Conservation (phyloP, 92 coral and sea anemone species). For the Epizoanthus illoricatus region DNA sequence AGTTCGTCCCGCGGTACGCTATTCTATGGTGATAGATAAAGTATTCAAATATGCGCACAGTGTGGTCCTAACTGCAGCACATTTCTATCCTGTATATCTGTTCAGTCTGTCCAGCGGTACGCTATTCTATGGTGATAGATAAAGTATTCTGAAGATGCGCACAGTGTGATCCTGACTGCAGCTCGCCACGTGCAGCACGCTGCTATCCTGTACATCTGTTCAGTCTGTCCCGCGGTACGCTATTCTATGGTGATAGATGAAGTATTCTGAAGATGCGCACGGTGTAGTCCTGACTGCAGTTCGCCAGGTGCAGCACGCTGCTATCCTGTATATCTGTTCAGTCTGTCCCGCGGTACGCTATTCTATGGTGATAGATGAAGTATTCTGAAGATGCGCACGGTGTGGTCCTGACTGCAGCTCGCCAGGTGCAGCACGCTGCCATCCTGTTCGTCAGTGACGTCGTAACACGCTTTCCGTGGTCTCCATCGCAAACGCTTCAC, state of each 20-base stretch:
- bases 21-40: not conserved
- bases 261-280: slow-evolving; percentile 23
- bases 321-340: not conserved
- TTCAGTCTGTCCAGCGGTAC: not conserved
- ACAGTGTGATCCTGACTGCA: slow-evolving; percentile 46
- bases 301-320: slow-evolving; percentile 18
- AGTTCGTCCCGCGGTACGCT: not conserved
- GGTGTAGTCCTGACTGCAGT: slow-evolving; percentile 48
- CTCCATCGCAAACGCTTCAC: slow-evolving; percentile 90
- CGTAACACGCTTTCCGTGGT: slow-evolving; percentile 29
- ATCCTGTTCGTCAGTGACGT: not conserved
- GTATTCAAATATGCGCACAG: too few relatives aligned
- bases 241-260: not conserved
- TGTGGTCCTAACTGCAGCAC: slow-evolving; percentile 27
- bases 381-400: slow-evolving; percentile 70
- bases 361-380: slow-evolving; percentile 18
- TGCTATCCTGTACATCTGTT: too few relatives aligned
- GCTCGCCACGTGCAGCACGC: too few relatives aligned
- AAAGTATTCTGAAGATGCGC: too few relatives aligned
- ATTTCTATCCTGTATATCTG: too few relatives aligned
- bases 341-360: not conserved
- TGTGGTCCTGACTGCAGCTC: slow-evolving; percentile 83
- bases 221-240: not conserved
- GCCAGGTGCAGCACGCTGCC: slow-evolving; percentile 61
- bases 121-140: not conserved